phyloP scores from a whole-genome alignment of 2,888 invertebrate genomes.

The Xanthia icteritia region DNA sequence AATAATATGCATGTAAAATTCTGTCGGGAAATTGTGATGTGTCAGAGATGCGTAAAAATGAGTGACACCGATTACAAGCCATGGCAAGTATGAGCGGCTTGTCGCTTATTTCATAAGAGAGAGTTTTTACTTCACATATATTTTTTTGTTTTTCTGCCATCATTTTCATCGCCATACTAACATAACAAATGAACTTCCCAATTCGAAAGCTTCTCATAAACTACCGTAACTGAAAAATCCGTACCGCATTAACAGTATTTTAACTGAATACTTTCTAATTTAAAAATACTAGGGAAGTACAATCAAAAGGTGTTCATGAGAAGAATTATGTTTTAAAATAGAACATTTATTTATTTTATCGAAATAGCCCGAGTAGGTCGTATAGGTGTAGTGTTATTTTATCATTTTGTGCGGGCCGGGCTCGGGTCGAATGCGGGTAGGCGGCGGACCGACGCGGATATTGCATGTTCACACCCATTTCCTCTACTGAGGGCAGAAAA shows the following conservation, averaged over 20 bases:
- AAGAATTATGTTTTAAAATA: conserved; percentile 39
- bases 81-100: neutral
- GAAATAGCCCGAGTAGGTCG: conserved; percentile 16
- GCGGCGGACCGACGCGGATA: conserved; percentile 70
- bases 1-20: conserved; percentile 9
- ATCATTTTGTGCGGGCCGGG: conserved; percentile 67
- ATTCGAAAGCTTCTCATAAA: neutral
- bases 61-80: conserved; percentile 34
- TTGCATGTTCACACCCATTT: conserved; percentile 75
- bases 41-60: conserved; percentile 25
- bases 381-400: conserved; percentile 64
- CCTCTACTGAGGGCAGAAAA: conserved; percentile 61
- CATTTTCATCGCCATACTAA: neutral
- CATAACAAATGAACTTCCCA: neutral
- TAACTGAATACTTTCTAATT: neutral
- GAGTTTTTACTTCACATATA: neutral
- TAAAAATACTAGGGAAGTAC: neutral
- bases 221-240: neutral
- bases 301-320: neutral
- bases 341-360: conserved; percentile 34
- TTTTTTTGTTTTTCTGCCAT: conserved; percentile 20
- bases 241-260: neutral
- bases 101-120: conserved; percentile 7
- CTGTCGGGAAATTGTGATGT: conserved; percentile 2
- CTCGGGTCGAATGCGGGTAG: conserved; percentile 56